Percentiles rank a stretch among this genome's conserved stretches.
These are phyloP conservation scores for Eristalinus aeneus DNA, from an alignment of 2,888 invertebrate species.

Conservation along the genomic window DNA sequence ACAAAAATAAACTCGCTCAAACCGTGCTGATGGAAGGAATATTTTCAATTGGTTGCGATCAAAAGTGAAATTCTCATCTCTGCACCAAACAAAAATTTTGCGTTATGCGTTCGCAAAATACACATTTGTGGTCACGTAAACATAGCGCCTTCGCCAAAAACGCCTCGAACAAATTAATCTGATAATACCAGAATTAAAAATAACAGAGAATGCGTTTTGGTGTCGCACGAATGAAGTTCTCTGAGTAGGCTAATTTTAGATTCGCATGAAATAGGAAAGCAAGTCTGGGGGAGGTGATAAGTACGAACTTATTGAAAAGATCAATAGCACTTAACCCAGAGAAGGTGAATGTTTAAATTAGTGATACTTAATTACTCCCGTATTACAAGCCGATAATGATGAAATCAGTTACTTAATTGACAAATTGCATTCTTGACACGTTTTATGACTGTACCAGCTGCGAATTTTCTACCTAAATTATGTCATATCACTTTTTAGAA, in stretches of 20 bases:
- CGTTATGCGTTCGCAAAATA: neutral
- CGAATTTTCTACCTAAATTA: too few relatives aligned
- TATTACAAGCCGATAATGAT: too few relatives aligned
- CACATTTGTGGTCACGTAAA: slow-evolving; percentile 11
- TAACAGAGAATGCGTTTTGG: slow-evolving; percentile 15
- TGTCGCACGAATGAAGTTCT: slow-evolving; percentile 27
- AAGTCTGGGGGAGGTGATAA: slow-evolving; percentile 20
- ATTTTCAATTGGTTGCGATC: slow-evolving; percentile 10
- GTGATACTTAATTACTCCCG: too few relatives aligned
- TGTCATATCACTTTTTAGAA: too few relatives aligned
- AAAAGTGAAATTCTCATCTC: neutral
- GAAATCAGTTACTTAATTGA: too few relatives aligned
- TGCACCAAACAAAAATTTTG: neutral
- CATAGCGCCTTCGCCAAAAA: neutral
- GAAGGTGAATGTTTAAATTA: slow-evolving; percentile 3
- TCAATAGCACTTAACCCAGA: slow-evolving; percentile 1
- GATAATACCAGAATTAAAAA: slow-evolving; percentile 13
- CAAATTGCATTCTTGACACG: too few relatives aligned
- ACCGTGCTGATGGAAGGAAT: neutral
- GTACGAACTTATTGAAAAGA: slow-evolving; percentile 10
- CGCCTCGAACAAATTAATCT: slow-evolving; percentile 12
- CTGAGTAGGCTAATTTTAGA: neutral
- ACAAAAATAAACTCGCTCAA: neutral
- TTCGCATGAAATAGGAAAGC: slow-evolving; percentile 1
- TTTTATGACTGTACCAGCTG: too few relatives aligned